phyloP scores from a whole-genome alignment of 37 sponge, comb jelly and placozoan species.

The Tethya wilhelma region DNA sequence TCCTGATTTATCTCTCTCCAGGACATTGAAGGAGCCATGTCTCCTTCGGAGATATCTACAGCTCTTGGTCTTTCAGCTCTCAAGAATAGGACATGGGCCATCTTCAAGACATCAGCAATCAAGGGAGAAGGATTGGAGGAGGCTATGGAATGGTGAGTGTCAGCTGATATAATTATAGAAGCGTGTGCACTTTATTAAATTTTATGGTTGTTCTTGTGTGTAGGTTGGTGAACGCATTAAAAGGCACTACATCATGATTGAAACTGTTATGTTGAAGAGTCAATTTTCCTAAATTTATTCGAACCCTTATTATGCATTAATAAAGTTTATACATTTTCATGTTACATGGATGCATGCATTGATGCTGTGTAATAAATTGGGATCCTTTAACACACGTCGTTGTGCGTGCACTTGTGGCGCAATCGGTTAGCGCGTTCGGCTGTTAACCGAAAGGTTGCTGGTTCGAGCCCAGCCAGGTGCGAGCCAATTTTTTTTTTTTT shows the following conservation, averaged over 20 bases:
- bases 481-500: no score
- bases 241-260: conserved; percentile 32
- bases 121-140: conserved; percentile 98
- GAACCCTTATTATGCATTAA: no score
- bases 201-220: not conserved
- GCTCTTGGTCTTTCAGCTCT: conserved; percentile 94
- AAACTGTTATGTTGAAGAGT: no score
- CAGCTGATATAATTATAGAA: not conserved
- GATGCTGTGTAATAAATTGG: no score
- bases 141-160: conserved; percentile 98
- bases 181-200: not conserved
- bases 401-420: no score
- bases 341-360: no score
- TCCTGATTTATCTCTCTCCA: conserved; percentile 18
- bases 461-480: no score
- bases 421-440: no score
- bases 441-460: no score
- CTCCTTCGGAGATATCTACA: conserved; percentile 91
- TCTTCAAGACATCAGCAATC: conserved; percentile 97
- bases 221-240: conserved; percentile 39
- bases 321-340: no score
- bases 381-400: no score
- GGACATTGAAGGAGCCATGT: conserved; percentile 97
- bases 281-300: no score
- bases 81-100: conserved; percentile 98